phyloP scores from a whole-genome alignment of 1,140 invertebrate species.

The Cepaea nemoralis region DNA sequence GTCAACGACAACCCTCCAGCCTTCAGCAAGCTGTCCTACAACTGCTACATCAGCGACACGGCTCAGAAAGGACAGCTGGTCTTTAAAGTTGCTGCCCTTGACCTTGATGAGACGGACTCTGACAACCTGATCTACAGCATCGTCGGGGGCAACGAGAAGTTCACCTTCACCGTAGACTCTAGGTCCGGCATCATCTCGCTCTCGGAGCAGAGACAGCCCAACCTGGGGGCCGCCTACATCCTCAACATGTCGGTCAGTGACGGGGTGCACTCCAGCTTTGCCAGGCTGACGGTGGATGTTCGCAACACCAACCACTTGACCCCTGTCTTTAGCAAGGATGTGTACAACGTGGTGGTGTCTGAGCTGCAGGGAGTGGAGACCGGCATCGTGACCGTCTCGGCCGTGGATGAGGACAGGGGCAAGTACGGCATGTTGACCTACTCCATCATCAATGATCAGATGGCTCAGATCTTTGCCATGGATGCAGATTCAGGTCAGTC shows the following conservation, averaged over 20 bases:
- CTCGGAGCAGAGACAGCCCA: constrained; percentile 79
- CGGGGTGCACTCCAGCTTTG: constrained; percentile 71
- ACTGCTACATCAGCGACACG: constrained; percentile 84
- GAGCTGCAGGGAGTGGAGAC: constrained; percentile 72
- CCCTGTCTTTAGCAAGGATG: constrained; percentile 82
- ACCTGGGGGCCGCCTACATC: constrained; percentile 73
- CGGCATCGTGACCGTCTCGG: constrained; percentile 74
- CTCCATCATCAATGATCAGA: constrained; percentile 84
- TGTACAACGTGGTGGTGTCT: constrained; percentile 78
- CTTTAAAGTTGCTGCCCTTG: constrained; percentile 87
- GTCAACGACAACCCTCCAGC: background rate
- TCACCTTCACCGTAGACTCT: constrained; percentile 85
- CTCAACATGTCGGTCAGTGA: constrained; percentile 70
- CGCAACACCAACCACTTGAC: constrained; percentile 84
- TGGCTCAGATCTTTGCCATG: constrained; percentile 84
- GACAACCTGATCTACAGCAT: constrained; percentile 84
- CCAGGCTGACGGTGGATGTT: constrained; percentile 78
- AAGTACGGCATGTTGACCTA: constrained; percentile 86
- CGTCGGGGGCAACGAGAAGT: constrained; percentile 85
- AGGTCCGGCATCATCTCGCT: constrained; percentile 78
- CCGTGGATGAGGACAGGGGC: constrained; percentile 84
- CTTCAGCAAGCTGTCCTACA: constrained; percentile 67
- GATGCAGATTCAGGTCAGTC: constrained; percentile 78
- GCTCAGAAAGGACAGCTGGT: constrained; percentile 89
- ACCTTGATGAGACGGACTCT: constrained; percentile 86